These are phyloP conservation scores for Halcyon senegalensis DNA, from an alignment of 2,113 vertebrate species.

Conservation along the genomic window DNA sequence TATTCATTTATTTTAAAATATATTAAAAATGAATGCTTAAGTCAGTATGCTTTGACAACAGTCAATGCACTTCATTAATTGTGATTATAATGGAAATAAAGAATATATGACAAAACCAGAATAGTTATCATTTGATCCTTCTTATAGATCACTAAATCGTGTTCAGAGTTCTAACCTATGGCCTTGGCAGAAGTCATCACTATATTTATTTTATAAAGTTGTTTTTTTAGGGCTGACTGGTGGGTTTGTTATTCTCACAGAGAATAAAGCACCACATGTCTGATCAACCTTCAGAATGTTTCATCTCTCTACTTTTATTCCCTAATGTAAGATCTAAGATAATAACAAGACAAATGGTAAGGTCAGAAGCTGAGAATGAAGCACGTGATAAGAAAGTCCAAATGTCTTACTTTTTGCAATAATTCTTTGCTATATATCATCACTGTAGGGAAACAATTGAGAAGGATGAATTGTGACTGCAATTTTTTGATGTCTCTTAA, in stretches of 20 bases:
- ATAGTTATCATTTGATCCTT: background rate
- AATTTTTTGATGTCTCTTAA: background rate
- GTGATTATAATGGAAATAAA: background rate
- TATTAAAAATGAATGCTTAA: background rate
- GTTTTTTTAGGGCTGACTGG: background rate
- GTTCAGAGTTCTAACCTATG: background rate
- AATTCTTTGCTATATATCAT: conserved; percentile 32
- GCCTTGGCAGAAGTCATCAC: background rate
- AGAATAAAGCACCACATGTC: conserved; percentile 1
- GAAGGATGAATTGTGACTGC: conserved; percentile 11
- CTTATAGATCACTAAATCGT: background rate
- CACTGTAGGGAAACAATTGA: conserved; percentile 7
- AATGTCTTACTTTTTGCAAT: conserved; percentile 29
- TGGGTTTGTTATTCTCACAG: background rate
- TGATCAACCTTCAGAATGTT: background rate
- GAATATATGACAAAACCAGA: background rate
- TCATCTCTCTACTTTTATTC: conserved; percentile 14
- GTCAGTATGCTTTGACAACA: background rate
- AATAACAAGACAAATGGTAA: conserved; percentile 30
- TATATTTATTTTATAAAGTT: background rate
- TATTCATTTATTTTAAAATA: background rate
- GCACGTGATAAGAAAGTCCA: conserved; percentile 5
- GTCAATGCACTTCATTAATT: background rate
- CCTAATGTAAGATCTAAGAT: background rate
- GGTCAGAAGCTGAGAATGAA: conserved; percentile 29